Evolutionary conservation across 2,888 invertebrate genomes (phyloP).

Genomic region (Nematopogon swammerdamellus): DNA sequence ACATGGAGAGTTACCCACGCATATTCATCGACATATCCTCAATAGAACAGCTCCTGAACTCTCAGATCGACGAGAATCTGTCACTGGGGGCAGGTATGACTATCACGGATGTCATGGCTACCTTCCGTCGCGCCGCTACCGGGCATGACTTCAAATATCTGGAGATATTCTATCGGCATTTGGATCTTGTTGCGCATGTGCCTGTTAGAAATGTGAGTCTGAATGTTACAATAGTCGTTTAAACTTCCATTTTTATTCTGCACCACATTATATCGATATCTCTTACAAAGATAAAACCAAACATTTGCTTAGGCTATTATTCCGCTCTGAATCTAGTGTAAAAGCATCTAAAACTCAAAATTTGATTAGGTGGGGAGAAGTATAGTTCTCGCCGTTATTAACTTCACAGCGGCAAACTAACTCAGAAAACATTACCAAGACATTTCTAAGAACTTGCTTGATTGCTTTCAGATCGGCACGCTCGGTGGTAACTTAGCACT

Average conservation of each 20-base stretch:
- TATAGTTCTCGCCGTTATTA: no score
- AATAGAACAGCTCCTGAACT: conserved; percentile 46
- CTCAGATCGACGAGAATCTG: conserved; percentile 32
- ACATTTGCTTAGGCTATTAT: no score
- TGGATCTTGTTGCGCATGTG: conserved; percentile 67
- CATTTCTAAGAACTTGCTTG: background rate
- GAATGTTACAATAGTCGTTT: no score
- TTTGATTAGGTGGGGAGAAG: no score
- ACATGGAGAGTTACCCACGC: conserved; percentile 32
- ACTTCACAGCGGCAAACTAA: no score
- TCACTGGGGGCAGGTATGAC: conserved; percentile 58
- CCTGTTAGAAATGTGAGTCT: conserved; percentile 71
- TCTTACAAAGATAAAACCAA: no score
- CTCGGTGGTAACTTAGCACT: conserved; percentile 69
- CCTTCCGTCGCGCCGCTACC: conserved; percentile 32
- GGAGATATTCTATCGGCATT: conserved; percentile 54
- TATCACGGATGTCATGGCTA: conserved; percentile 50
- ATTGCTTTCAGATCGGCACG: conserved; percentile 51
- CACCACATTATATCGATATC: no score
- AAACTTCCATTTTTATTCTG: no score
- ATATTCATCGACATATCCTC: conserved; percentile 60
- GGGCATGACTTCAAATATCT: conserved; percentile 58
- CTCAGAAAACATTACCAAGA: no score
- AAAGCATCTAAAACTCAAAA: no score
- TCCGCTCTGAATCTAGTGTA: no score